Conservation (phyloP, 2,797 vertebrate genomes). For the Hippopotamyrus pictus region DNA sequence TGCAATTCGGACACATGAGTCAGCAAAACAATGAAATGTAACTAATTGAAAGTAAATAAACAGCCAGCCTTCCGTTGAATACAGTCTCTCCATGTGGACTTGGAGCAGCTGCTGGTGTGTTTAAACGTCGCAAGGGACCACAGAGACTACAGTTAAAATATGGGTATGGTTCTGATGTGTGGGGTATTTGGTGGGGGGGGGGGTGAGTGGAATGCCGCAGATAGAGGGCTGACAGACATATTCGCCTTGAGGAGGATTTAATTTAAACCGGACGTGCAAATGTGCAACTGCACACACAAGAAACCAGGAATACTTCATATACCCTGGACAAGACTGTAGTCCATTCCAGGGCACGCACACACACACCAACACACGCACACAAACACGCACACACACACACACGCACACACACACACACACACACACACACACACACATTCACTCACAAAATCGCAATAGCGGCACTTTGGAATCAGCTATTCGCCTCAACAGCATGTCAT, state of each 20-base stretch:
- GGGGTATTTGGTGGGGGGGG: not conserved
- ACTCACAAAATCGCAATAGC: not conserved
- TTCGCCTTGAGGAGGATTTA: not conserved
- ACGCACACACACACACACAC: not conserved
- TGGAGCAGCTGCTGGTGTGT: not conserved
- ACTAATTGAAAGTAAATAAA: not conserved
- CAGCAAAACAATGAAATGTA: not conserved
- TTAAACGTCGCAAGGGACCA: not conserved
- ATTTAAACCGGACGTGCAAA: not conserved
- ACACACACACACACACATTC: not conserved
- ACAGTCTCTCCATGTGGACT: not conserved
- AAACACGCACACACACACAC: not conserved
- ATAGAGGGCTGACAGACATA: not conserved
- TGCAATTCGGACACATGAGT: not conserved
- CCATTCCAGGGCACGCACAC: not conserved
- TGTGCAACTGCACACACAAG: not conserved
- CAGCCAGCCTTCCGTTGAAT: not conserved
- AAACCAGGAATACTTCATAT: not conserved
- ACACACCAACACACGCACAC: not conserved
- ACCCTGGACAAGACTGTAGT: not conserved
- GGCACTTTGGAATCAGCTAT: slow-evolving; percentile 1
- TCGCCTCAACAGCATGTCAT: not conserved
- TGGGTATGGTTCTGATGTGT: not conserved
- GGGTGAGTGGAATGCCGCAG: not conserved
- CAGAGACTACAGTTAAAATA: not conserved